A percentile compares a stretch with the other conserved stretches of the same genome.
Evolutionary conservation across 2,888 invertebrate genomes (phyloP).

Genomic region (Falcaria lacertinaria): DNA sequence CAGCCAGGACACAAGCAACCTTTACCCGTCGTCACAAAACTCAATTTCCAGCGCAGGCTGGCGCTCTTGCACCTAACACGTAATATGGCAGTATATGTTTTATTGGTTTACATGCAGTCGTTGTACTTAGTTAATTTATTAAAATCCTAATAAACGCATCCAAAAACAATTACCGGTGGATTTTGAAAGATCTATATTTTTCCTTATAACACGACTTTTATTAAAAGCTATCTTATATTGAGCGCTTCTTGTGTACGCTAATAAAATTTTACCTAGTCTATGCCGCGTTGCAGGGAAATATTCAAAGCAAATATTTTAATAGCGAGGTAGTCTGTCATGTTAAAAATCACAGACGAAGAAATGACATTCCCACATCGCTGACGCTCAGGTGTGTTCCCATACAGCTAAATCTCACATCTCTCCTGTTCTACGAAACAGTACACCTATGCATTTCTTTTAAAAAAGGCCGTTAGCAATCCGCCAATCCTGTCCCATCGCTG

Average conservation of each 20-base stretch:
- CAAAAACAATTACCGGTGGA: not conserved
- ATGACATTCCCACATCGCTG: too few species aligned
- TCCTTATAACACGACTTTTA: not conserved
- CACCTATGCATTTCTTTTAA: too few species aligned
- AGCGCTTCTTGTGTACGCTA: slow-evolving; percentile 2
- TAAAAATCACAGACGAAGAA: too few species aligned
- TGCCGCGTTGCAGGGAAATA: too few species aligned
- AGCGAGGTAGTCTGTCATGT: too few species aligned
- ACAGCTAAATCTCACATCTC: too few species aligned
- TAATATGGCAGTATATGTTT: slow-evolving; percentile 5
- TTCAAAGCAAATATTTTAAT: too few species aligned
- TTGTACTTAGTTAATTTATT: slow-evolving; percentile 33
- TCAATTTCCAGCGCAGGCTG: not conserved
- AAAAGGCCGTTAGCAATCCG: too few species aligned
- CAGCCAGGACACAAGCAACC: not conserved
- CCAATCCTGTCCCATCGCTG: too few species aligned
- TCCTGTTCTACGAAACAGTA: too few species aligned
- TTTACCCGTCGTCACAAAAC: not conserved
- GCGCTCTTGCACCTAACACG: not conserved
- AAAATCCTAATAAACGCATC: slow-evolving; percentile 13
- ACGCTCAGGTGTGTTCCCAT: too few species aligned
- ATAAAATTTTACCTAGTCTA: too few species aligned
- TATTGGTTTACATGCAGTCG: slow-evolving; percentile 29
- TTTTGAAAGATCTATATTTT: not conserved
- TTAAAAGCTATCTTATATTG: slow-evolving; percentile 2